Conservation (phyloP, 53 echinoderm and acorn worm genomes). For the Zoroaster sp. region DNA sequence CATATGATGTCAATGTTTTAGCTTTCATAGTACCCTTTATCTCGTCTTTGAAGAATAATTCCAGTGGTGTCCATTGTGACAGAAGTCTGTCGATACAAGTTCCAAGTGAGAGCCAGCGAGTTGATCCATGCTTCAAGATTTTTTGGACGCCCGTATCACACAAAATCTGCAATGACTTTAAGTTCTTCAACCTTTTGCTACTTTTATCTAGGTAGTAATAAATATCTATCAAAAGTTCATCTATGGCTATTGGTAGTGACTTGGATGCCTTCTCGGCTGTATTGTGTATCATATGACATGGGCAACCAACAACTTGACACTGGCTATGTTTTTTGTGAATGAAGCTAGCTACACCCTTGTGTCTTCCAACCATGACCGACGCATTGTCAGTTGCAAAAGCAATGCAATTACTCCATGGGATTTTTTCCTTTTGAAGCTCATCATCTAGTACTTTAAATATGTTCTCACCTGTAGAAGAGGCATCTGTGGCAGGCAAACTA, state of each 20-base stretch:
- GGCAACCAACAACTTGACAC: constrained; percentile 39
- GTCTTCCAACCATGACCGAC: constrained; percentile 39
- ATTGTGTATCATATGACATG: constrained; percentile 42
- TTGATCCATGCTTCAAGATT: constrained; percentile 51
- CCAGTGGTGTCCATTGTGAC: constrained; percentile 46
- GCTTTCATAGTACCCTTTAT: constrained; percentile 32
- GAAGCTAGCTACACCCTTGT: constrained; percentile 44
- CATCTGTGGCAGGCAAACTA: constrained; percentile 52
- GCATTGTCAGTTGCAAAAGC: constrained; percentile 43
- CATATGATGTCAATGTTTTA: not conserved
- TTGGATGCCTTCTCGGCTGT: no score
- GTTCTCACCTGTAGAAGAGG: constrained; percentile 56
- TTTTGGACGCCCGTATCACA: constrained; percentile 37
- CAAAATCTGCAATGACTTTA: no score
- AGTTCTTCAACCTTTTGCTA: no score
- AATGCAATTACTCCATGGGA: constrained; percentile 62
- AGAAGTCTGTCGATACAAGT: constrained; percentile 48
- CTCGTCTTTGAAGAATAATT: constrained; percentile 29
- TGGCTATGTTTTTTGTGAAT: constrained; percentile 40
- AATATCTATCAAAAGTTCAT: no score
- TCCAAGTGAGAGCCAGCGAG: constrained; percentile 59
- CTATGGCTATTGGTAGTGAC: no score
- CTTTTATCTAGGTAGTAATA: no score
- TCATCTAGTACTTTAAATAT: constrained; percentile 53
- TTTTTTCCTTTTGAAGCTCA: constrained; percentile 29